Evolutionary conservation across 2,797 vertebrate species (phyloP).

Genomic region (Morus bassanus): DNA sequence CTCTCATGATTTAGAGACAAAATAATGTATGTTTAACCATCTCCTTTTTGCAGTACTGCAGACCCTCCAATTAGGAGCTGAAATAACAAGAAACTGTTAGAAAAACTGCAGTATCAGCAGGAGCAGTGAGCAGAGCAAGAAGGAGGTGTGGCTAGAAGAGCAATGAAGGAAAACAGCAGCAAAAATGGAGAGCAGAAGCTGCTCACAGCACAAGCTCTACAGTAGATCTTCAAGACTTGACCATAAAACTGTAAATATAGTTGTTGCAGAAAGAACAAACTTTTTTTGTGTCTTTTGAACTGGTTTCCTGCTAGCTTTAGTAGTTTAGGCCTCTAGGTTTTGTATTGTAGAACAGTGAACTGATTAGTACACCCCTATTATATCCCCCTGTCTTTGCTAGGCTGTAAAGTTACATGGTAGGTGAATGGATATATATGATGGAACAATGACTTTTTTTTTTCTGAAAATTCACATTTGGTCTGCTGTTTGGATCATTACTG

Average conservation of each 20-base stretch:
- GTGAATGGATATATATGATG: neutral
- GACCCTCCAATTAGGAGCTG: neutral
- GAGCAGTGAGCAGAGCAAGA: neutral
- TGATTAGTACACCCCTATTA: neutral
- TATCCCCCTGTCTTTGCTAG: neutral
- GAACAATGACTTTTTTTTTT: neutral
- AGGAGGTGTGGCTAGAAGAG: neutral
- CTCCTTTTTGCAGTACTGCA: neutral
- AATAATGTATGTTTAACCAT: neutral
- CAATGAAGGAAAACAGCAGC: neutral
- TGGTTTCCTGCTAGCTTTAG: neutral
- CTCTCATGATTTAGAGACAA: neutral
- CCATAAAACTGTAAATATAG: neutral
- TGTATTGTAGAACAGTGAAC: neutral
- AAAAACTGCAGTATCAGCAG: neutral
- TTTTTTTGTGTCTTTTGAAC: neutral
- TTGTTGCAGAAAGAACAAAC: neutral
- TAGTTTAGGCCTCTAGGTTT: neutral
- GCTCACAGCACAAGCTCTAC: neutral
- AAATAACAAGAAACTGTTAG: neutral
- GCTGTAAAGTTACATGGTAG: neutral
- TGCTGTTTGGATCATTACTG: neutral
- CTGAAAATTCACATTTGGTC: neutral
- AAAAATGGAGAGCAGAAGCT: neutral
- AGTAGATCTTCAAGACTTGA: neutral